A percentile compares a stretch with the other conserved stretches of the same genome.
phyloP scores from a whole-genome alignment of 2,113 vertebrate species.

The Melozone crissalis region DNA sequence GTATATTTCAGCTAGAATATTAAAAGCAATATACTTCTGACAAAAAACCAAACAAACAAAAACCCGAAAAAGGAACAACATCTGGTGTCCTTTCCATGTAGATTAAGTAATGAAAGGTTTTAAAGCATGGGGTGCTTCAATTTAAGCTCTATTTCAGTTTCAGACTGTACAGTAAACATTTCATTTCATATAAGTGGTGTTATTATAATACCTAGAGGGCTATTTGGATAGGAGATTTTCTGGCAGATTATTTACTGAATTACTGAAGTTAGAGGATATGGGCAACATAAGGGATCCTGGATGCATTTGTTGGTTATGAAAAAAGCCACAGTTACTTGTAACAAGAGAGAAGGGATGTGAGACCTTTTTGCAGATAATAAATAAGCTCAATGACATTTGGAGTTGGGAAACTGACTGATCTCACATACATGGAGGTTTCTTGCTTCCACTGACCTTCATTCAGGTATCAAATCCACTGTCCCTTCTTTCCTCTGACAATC shows the following conservation, averaged over 20 bases:
- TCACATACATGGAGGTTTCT: background rate
- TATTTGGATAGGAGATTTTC: background rate
- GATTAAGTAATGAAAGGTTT: background rate
- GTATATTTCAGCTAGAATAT: background rate
- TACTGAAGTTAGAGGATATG: background rate
- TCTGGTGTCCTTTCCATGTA: background rate
- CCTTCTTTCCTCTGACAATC: background rate
- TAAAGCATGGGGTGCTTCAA: background rate
- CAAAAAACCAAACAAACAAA: background rate
- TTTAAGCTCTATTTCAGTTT: background rate
- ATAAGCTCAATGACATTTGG: background rate
- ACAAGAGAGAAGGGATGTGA: background rate
- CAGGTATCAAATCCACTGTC: background rate
- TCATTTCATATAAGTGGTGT: background rate
- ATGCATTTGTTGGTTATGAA: background rate
- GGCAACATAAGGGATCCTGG: background rate
- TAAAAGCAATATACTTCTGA: background rate
- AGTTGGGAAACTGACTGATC: background rate
- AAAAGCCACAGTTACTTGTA: background rate
- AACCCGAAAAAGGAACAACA: accelerated
- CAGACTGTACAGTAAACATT: background rate
- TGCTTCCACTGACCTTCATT: background rate
- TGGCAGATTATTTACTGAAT: background rate
- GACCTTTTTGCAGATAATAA: background rate
- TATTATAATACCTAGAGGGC: background rate